Evolutionary conservation across 1,140 invertebrate species (phyloP).

Genomic region (Olivierus martensii): DNA sequence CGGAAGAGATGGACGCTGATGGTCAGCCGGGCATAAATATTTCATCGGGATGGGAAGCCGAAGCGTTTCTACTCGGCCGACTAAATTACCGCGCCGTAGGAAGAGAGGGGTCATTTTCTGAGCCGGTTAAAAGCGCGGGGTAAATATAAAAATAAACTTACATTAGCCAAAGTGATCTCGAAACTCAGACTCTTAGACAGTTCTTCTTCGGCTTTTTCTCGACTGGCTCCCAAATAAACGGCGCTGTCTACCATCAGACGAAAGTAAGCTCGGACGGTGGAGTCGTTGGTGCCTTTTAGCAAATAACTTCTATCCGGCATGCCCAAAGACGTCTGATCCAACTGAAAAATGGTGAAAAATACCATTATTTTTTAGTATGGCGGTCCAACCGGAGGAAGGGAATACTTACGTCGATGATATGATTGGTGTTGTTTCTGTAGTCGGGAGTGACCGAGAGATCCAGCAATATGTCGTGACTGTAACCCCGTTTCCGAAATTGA

Average conservation of each 20-base stretch:
- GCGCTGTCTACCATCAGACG: conserved; percentile 55
- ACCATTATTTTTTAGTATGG: no score
- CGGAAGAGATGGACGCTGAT: no score
- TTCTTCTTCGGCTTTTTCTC: conserved; percentile 52
- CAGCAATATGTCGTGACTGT: conserved; percentile 81
- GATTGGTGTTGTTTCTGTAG: conserved; percentile 64
- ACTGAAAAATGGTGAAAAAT: conserved; percentile 36
- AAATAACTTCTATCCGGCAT: conserved; percentile 73
- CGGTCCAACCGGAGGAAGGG: no score
- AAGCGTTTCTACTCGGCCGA: no score
- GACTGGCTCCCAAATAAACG: conserved; percentile 66
- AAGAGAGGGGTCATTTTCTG: no score
- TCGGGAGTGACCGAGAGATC: conserved; percentile 80
- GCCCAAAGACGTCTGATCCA: conserved; percentile 83
- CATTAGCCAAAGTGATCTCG: conserved; percentile 85
- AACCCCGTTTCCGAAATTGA: conserved; percentile 59
- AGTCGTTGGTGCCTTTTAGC: conserved; percentile 42
- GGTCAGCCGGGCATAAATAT: no score
- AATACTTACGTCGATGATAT: conserved; percentile 68
- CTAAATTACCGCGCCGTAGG: no score
- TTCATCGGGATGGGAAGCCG: no score
- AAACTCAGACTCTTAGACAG: conserved; percentile 72
- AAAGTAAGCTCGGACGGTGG: conserved; percentile 33
- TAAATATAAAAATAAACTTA: conserved; percentile 35
- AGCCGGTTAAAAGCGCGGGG: no score